A percentile compares a stretch with the other conserved stretches of the same genome.
Conservation (phyloP, 2,888 invertebrate genomes). For the Eilema griseolum region DNA sequence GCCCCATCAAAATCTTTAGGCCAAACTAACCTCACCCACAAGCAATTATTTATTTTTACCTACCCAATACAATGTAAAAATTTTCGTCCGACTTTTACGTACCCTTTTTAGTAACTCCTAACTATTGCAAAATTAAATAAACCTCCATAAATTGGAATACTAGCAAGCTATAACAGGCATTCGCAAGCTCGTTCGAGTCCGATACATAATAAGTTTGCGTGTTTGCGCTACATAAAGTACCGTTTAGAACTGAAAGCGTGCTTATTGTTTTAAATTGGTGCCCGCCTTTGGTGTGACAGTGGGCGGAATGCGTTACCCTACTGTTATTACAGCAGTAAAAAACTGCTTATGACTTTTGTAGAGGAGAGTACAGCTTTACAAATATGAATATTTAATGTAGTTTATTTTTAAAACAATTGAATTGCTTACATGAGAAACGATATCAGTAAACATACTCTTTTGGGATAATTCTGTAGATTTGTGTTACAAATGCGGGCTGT, state of each 20-base stretch:
- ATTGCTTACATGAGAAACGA: too few relatives aligned
- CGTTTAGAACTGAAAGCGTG: conserved; percentile 75
- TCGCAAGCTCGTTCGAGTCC: conserved; percentile 60
- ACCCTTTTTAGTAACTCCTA: neutral
- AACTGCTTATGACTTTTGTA: conserved; percentile 15
- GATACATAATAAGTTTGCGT: conserved; percentile 67
- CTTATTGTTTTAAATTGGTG: conserved; percentile 84
- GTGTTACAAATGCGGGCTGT: too few relatives aligned
- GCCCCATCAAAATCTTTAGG: neutral
- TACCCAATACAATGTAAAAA: too few relatives aligned
- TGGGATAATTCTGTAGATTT: too few relatives aligned
- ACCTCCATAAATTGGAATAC: conserved; percentile 1
- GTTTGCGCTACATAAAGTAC: conserved; percentile 74
- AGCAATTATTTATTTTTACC: neutral
- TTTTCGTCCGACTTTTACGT: neutral
- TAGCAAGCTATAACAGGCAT: conserved; percentile 39
- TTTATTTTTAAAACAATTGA: conserved; percentile 11
- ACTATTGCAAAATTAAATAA: conserved; percentile 8
- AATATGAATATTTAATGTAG: conserved; percentile 19
- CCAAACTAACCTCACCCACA: neutral
- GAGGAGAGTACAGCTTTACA: conserved; percentile 23
- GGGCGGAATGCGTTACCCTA: conserved; percentile 69
- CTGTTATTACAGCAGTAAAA: conserved; percentile 45
- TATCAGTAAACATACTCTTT: too few relatives aligned
- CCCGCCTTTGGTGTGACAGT: conserved; percentile 80